phyloP scores from a whole-genome alignment of 92 coral and sea anemone species.

The Siderastrea radians region DNA sequence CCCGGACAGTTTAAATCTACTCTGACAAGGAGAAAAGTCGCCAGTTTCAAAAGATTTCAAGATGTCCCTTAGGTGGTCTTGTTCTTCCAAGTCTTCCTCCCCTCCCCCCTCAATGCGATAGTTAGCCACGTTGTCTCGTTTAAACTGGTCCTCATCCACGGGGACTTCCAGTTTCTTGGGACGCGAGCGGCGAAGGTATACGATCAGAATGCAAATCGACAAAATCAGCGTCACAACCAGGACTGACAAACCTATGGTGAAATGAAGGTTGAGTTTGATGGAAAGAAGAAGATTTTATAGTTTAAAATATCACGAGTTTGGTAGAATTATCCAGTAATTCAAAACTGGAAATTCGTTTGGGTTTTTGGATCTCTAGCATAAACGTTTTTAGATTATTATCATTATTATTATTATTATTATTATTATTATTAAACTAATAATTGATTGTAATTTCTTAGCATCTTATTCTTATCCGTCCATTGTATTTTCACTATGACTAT shows the following conservation, averaged over 20 bases:
- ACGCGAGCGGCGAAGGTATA: slow-evolving; percentile 69
- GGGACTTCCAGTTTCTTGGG: slow-evolving; percentile 57
- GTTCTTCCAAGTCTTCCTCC: slow-evolving; percentile 78
- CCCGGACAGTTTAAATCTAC: slow-evolving; percentile 36
- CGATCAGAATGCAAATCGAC: slow-evolving; percentile 68
- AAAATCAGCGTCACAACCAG: slow-evolving; percentile 72
- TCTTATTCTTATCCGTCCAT: too few species aligned
- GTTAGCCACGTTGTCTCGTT: slow-evolving; percentile 86
- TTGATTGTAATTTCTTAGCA: too few species aligned
- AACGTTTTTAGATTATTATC: too few species aligned
- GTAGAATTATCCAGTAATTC: too few species aligned
- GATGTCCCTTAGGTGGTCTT: slow-evolving; percentile 62
- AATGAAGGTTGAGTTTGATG: background rate
- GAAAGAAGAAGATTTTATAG: too few species aligned
- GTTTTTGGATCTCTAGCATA: too few species aligned
- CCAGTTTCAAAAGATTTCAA: slow-evolving; percentile 58
- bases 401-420: too few species aligned
- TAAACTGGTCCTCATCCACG: slow-evolving; percentile 75
- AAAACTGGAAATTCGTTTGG: too few species aligned
- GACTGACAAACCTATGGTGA: slow-evolving; percentile 70
- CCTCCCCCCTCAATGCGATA: slow-evolving; percentile 92
- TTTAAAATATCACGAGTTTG: too few species aligned
- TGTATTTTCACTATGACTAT: too few species aligned
- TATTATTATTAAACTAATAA: too few species aligned
- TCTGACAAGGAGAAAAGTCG: slow-evolving; percentile 34